Conservation (phyloP, 37 sponge, comb jelly and placozoan species). For the Haliclona indistincta region DNA sequence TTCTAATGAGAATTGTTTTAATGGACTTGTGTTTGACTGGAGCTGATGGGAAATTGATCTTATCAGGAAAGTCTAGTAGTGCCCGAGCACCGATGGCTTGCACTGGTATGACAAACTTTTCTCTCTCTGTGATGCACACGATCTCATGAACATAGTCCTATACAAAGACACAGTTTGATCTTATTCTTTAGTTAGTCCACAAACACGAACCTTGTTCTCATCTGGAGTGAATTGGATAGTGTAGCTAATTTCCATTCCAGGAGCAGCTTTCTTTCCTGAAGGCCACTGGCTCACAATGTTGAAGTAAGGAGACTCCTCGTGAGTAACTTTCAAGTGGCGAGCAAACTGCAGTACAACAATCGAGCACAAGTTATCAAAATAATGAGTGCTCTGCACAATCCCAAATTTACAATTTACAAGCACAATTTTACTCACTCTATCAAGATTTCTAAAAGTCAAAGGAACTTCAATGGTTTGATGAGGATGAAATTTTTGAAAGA, state of each 20-base stretch:
- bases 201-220: conserved; percentile 64
- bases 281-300: conserved; percentile 56
- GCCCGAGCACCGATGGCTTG: conserved; percentile 85
- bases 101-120: conserved; percentile 91
- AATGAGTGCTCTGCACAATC: background rate
- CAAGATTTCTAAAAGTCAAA: conserved; percentile 78
- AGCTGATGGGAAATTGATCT: conserved; percentile 79
- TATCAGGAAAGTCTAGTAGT: conserved; percentile 97
- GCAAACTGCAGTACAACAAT: conserved; percentile 64
- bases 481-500: conserved; percentile 91
- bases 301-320: conserved; percentile 95
- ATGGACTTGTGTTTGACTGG: conserved; percentile 89
- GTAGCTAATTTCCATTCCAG: conserved; percentile 95
- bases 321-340: conserved; percentile 78
- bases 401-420: background rate
- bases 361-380: background rate
- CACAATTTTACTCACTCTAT: conserved; percentile 55
- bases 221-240: conserved; percentile 85
- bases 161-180: background rate
- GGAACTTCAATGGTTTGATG: conserved; percentile 77
- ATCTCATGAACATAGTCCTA: conserved; percentile 93
- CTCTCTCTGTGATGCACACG: conserved; percentile 90
- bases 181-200: background rate
- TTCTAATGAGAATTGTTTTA: conserved; percentile 94
- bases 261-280: conserved; percentile 90